Percentiles rank a stretch among this genome's conserved stretches.
phyloP scores from a whole-genome alignment of 2,888 invertebrate species.

The Petrolisthes manimaculis region DNA sequence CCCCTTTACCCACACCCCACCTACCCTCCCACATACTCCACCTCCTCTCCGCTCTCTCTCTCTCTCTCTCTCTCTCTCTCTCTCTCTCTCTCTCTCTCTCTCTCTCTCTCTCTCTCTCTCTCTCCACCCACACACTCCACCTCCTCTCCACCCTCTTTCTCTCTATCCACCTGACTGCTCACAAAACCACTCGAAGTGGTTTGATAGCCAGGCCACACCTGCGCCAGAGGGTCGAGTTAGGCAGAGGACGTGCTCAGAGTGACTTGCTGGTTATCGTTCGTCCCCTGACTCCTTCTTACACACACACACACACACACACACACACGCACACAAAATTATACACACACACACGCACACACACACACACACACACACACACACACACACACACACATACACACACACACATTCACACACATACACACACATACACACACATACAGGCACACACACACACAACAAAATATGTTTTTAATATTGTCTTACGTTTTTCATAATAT shows the following conservation, averaged over 20 bases:
- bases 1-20: neutral
- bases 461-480: too few relatives aligned
- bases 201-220: too few relatives aligned
- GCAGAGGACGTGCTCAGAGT: neutral
- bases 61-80: constrained; percentile 8
- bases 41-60: neutral
- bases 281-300: neutral
- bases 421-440: constrained; percentile 5
- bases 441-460: neutral
- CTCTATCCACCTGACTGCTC: neutral
- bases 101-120: constrained; percentile 9
- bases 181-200: too few relatives aligned
- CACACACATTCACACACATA: neutral
- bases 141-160: neutral
- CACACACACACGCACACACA: constrained; percentile 16
- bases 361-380: constrained; percentile 16
- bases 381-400: constrained; percentile 12
- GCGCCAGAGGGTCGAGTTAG: too few relatives aligned
- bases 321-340: constrained; percentile 22
- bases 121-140: neutral
- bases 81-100: constrained; percentile 20
- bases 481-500: too few relatives aligned
- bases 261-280: too few relatives aligned
- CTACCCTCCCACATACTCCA: neutral
- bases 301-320: neutral